A percentile compares a stretch with the other conserved stretches of the same genome.
Evolutionary conservation across 2,888 invertebrate genomes (phyloP).

Genomic region (Aromia moschata): DNA sequence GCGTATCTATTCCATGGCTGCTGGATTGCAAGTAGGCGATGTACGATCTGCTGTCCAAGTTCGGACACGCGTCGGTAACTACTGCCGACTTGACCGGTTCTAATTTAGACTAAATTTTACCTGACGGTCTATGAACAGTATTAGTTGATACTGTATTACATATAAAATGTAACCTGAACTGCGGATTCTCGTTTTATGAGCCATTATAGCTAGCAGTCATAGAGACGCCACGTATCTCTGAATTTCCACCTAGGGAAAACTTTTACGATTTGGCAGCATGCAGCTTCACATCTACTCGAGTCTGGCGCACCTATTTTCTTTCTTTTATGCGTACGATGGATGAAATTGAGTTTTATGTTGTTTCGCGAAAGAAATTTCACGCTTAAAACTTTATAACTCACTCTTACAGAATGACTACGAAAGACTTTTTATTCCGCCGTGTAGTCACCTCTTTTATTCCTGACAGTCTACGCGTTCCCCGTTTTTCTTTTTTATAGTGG

Average conservation of each 20-base stretch:
- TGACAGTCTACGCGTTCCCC: neutral
- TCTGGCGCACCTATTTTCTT: constrained; percentile 27
- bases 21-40: too few species aligned
- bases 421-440: constrained; percentile 17
- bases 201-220: neutral
- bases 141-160: too few species aligned
- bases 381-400: constrained; percentile 35
- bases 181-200: neutral
- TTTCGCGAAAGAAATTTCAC: constrained; percentile 31
- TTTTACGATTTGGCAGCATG: constrained; percentile 35
- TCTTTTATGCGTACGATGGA: constrained; percentile 22
- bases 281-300: constrained; percentile 35
- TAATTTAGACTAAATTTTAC: too few species aligned
- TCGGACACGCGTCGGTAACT: too few species aligned
- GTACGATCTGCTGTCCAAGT: too few species aligned
- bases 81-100: too few species aligned
- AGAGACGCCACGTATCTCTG: neutral
- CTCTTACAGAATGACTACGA: constrained; percentile 29
- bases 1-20: too few species aligned
- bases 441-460: constrained; percentile 13
- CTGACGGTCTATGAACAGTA: too few species aligned
- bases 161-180: too few species aligned
- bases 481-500: constrained; percentile 3
- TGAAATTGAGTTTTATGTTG: constrained; percentile 31
- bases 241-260: constrained; percentile 22